phyloP scores from a whole-genome alignment of 2,113 vertebrate species.

The Parus major region DNA sequence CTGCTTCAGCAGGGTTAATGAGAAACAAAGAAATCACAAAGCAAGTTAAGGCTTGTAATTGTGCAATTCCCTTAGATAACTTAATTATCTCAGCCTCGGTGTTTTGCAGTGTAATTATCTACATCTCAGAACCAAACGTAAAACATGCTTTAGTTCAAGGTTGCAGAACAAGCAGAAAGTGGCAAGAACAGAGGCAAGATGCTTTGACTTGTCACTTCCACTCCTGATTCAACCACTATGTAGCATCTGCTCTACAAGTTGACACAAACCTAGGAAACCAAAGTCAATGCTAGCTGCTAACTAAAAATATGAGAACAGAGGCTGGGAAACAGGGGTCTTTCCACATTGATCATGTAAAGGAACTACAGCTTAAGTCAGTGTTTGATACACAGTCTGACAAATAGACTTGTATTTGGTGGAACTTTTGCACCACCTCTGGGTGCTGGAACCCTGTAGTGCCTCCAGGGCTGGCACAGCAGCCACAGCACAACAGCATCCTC shows the following conservation, averaged over 20 bases:
- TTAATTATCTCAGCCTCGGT: neutral
- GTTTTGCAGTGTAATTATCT: slow-evolving; percentile 8
- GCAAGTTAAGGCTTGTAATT: slow-evolving; percentile 6
- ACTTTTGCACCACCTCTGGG: rapidly evolving
- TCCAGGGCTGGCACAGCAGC: neutral
- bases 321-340: neutral
- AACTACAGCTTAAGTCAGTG: neutral
- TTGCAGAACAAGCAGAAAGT: neutral
- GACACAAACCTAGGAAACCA: neutral
- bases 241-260: neutral
- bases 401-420: neutral
- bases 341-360: neutral
- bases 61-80: neutral
- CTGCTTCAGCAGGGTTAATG: neutral
- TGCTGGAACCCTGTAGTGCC: rapidly evolving
- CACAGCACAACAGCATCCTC: neutral
- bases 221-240: neutral
- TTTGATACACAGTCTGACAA: neutral
- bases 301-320: neutral
- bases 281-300: neutral
- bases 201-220: neutral
- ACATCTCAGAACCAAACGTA: neutral
- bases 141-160: neutral
- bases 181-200: neutral
- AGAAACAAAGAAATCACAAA: neutral